Percentiles rank a stretch among this genome's conserved stretches.
phyloP scores from a whole-genome alignment of 1,140 invertebrate genomes.

The Atta cephalotes region DNA sequence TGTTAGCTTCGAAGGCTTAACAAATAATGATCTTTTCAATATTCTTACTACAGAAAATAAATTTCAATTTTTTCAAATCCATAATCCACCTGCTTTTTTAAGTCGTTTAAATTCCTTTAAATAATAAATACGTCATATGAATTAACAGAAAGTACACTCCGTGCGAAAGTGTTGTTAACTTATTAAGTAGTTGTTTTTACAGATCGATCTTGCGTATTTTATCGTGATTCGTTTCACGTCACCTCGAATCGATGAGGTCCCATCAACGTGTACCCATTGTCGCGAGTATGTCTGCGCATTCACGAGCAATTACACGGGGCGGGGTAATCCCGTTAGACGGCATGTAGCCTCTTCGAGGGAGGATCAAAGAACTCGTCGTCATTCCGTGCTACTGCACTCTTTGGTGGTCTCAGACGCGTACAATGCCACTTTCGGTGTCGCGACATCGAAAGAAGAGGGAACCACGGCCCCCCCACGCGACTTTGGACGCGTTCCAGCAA shows the following conservation, averaged over 20 bases:
- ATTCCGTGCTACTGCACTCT: conserved; percentile 77
- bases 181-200: conserved; percentile 20
- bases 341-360: conserved; percentile 72
- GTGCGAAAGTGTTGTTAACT: background rate
- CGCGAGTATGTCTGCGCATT: conserved; percentile 79
- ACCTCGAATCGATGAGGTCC: conserved; percentile 58
- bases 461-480: conserved; percentile 4
- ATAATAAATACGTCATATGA: background rate
- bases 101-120: background rate
- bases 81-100: background rate
- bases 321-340: conserved; percentile 81
- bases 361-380: conserved; percentile 79
- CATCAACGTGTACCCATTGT: conserved; percentile 73
- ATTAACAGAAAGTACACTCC: background rate
- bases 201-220: conserved; percentile 4
- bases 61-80: background rate
- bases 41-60: background rate
- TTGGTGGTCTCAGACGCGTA: conserved; percentile 65
- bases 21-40: background rate
- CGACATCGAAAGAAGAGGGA: conserved; percentile 26
- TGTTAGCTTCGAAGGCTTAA: no score
- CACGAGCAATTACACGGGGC: conserved; percentile 81
- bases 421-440: conserved; percentile 53
- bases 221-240: conserved; percentile 61
- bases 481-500: conserved; percentile 64